Conservation (phyloP, 1,140 invertebrate species). For the Trachelipus rathkii region DNA sequence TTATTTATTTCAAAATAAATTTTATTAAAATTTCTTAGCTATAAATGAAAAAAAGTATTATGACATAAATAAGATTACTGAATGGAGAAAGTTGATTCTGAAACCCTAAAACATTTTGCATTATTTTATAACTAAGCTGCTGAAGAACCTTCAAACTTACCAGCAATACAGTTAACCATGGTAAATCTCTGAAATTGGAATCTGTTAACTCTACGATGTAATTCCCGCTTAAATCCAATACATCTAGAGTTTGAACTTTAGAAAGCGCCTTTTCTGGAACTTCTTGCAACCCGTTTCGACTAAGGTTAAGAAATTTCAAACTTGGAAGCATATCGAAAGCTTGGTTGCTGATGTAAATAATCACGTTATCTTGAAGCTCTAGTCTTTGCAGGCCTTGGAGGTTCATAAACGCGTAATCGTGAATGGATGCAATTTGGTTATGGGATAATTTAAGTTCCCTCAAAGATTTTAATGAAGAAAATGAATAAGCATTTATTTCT, state of each 20-base stretch:
- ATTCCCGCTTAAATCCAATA: constrained; percentile 58
- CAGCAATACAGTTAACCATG: constrained; percentile 78
- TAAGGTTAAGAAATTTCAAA: constrained; percentile 70
- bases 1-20: too few species aligned
- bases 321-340: constrained; percentile 73
- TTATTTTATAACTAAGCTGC: too few species aligned
- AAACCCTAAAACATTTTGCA: too few species aligned
- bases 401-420: constrained; percentile 63
- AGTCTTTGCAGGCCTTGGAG: constrained; percentile 62
- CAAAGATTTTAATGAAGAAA: constrained; percentile 24
- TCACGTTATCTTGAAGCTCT: constrained; percentile 68
- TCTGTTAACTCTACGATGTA: constrained; percentile 64
- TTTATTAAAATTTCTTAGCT: too few species aligned
- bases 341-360: constrained; percentile 65
- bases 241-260: constrained; percentile 44
- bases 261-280: constrained; percentile 53
- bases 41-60: too few species aligned
- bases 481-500: constrained; percentile 34
- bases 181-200: constrained; percentile 63
- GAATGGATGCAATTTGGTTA: constrained; percentile 61
- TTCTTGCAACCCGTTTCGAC: constrained; percentile 57
- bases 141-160: constrained; percentile 48
- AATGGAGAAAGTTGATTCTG: too few species aligned
- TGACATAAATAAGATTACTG: too few species aligned
- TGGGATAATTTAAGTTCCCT: constrained; percentile 31